Base-by-base conservation (phyloP, 2,113 vertebrate species). In the Anthoscopus minutus region DNA sequence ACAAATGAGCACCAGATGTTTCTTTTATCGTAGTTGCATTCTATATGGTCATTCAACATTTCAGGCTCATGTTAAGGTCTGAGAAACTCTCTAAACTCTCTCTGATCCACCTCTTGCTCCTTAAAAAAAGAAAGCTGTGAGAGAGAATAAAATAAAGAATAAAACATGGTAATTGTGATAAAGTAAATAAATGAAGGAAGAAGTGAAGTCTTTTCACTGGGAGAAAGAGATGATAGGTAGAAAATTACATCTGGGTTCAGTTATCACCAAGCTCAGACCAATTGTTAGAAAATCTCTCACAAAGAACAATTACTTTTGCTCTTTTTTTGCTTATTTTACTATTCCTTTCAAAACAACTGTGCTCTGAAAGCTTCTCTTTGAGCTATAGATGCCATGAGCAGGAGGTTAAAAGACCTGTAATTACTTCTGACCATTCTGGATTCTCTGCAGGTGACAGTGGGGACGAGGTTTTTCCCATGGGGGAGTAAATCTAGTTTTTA, bases 1-100 rank as follows among this genome's bases (percentile, higher is more conserved):
- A 89, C 28, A 93, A 92, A 96, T 20, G 56, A 96, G 61, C 64
- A 83, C 79, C 90, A 94, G 85, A 92, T 92, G 79, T 92, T 94
- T 90, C 51, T 89, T 89, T 90, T 70, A 88, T 56, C 0, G 1
- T 40, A 62, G 57, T 81, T 83, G 82, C 64, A 71, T 90, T 96
- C 92, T 86, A 51, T 44, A 64, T 4, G 67, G 62, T 42, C 71
- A 54, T 73, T 88, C 62, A 83, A 82, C 76, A 70, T 88, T 86
- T 92, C 61, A 88, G 79, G 47, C 87, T 77, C 44, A 56, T 5
- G 51, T 35, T 50, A 65, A 89, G 38, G 44, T 66, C 84, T 87
- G 33, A 66, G 74, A 94, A 94, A 93, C 54, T 54, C n/a, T n/a
- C n/a, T n/a, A n/a, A n/a, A n/a, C n/a, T n/a, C 74, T 76, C 61